phyloP scores from a whole-genome alignment of 2,888 invertebrate species.

The Sinelater perroti region DNA sequence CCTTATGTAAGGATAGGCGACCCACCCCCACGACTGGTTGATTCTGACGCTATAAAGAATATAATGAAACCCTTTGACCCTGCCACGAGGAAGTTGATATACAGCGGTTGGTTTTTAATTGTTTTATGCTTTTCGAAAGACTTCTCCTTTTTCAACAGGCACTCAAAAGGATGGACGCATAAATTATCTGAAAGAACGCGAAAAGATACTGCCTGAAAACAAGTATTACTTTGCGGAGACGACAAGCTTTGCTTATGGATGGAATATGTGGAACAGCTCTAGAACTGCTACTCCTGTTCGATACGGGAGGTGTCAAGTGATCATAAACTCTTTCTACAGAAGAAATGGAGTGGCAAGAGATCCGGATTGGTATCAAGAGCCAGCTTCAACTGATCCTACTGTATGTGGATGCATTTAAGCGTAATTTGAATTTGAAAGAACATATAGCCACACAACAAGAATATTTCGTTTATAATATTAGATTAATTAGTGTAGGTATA shows the following conservation, averaged over 20 bases:
- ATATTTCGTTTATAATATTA: too few species aligned
- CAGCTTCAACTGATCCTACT: conserved; percentile 57
- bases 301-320: conserved; percentile 63
- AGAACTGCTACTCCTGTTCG: conserved; percentile 54
- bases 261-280: conserved; percentile 64
- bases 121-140: background rate
- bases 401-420: conserved; percentile 48
- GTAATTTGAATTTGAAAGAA: too few species aligned
- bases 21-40: conserved; percentile 38
- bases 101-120: conserved; percentile 53
- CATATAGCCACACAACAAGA: too few species aligned
- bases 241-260: conserved; percentile 67
- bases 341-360: conserved; percentile 65
- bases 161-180: conserved; percentile 61
- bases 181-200: conserved; percentile 63
- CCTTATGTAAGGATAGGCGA: conserved; percentile 39
- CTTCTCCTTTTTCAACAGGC: conserved; percentile 34
- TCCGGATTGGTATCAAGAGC: conserved; percentile 65
- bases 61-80: conserved; percentile 66
- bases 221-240: conserved; percentile 65
- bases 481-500: too few species aligned
- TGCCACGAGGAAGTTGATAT: conserved; percentile 60
- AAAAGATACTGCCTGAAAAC: conserved; percentile 65
- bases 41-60: conserved; percentile 42
- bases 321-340: conserved; percentile 67